A percentile compares a stretch with the other conserved stretches of the same genome.
These are phyloP conservation scores for Drosophila diplacantha DNA, from an alignment of 2,888 invertebrate genomes.

Conservation along the genomic window DNA sequence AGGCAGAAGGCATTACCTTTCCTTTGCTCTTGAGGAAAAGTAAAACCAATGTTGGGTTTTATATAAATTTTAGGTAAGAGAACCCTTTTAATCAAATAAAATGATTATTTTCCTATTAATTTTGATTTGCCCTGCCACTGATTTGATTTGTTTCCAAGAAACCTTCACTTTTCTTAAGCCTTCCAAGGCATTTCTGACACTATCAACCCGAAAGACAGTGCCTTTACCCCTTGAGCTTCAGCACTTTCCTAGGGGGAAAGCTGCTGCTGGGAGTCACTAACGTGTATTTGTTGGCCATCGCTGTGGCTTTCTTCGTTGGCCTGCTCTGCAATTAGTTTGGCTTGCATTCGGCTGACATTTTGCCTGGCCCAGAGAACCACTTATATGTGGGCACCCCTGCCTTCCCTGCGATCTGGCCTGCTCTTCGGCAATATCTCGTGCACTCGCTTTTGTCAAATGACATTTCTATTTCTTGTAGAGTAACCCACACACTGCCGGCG, in stretches of 20 bases:
- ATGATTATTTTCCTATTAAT: neutral
- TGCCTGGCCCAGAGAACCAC: conserved; percentile 30
- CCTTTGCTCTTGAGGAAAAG: too few species aligned
- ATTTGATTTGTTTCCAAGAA: neutral
- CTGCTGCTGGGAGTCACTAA: conserved; percentile 34
- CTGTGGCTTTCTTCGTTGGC: conserved; percentile 31
- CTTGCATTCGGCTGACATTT: conserved; percentile 71
- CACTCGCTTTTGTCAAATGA: conserved; percentile 61
- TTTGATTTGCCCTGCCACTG: neutral
- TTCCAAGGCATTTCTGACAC: neutral
- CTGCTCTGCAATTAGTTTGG: conserved; percentile 66
- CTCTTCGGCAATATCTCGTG: conserved; percentile 54
- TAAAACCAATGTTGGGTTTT: too few species aligned
- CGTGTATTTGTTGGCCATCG: conserved; percentile 49
- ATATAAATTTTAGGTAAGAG: too few species aligned
- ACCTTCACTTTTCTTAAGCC: neutral
- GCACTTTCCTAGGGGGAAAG: conserved; percentile 11
- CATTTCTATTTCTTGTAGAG: conserved; percentile 69
- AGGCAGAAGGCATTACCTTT: too few species aligned
- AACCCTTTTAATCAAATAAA: too few species aligned
- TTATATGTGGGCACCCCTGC: too few species aligned
- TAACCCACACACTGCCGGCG: conserved; percentile 51
- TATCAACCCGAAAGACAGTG: neutral
- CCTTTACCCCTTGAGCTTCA: neutral
- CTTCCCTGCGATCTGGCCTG: conserved; percentile 8